Evolutionary conservation across 2,888 invertebrate species (phyloP).

Genomic region (Cerceris rybyensis): DNA sequence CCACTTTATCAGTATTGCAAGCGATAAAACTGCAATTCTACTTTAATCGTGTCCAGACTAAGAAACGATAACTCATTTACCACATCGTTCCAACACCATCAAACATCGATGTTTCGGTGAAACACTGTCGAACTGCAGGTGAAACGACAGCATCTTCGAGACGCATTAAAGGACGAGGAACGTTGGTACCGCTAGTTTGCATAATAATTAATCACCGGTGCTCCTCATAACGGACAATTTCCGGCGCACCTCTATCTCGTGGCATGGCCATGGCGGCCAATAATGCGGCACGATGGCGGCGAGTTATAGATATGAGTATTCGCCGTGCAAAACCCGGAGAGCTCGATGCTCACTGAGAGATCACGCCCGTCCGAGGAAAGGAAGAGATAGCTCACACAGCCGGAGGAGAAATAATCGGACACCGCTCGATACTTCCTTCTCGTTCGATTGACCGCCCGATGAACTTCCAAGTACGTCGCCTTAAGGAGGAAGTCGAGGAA

Average conservation of each 20-base stretch:
- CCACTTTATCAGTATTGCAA: too few species aligned
- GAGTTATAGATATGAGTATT: conserved; percentile 12
- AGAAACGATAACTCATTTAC: not conserved
- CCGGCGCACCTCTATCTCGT: conserved; percentile 64
- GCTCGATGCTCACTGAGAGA: not conserved
- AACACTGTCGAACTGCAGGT: conserved; percentile 13
- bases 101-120: conserved; percentile 32
- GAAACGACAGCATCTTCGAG: conserved; percentile 37
- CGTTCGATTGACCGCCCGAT: conserved; percentile 34
- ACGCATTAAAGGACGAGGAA: conserved; percentile 51
- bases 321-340: not conserved
- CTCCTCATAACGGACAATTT: conserved; percentile 77
- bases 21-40: too few species aligned
- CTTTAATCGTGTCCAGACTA: too few species aligned
- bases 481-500: conserved; percentile 33
- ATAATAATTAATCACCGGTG: conserved; percentile 77
- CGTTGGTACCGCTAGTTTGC: conserved; percentile 71
- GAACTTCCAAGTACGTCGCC: conserved; percentile 18
- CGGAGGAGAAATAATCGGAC: conserved; percentile 1
- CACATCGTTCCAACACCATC: too few species aligned
- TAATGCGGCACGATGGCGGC: conserved; percentile 34
- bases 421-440: conserved; percentile 1
- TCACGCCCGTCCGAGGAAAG: not conserved
- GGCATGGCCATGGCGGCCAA: conserved; percentile 45
- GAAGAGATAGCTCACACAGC: not conserved